Conservation (phyloP, 2,113 vertebrate genomes). For the Hoplias malabaricus region DNA sequence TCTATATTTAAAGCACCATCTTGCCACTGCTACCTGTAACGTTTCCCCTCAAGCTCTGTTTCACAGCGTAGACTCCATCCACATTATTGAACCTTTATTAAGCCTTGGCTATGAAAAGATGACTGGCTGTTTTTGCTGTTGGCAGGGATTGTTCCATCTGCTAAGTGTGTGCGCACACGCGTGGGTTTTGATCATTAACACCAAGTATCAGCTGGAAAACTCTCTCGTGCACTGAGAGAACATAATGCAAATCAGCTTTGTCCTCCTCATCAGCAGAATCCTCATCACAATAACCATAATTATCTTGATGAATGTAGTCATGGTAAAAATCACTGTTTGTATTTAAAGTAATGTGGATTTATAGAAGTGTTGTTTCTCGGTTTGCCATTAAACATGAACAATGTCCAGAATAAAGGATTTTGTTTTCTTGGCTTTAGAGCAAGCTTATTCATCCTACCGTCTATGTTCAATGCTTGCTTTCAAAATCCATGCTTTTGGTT, state of each 20-base stretch:
- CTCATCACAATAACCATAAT: constrained; percentile 33
- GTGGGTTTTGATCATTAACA: constrained; percentile 42
- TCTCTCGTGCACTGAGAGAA: constrained; percentile 14
- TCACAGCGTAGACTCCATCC: constrained; percentile 1
- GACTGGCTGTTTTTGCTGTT: constrained; percentile 5
- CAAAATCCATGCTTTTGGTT: background rate
- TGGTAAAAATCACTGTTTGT: constrained; percentile 17
- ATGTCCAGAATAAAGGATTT: background rate
- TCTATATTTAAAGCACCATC: constrained; percentile 4
- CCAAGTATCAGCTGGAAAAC: constrained; percentile 14
- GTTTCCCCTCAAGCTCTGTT: constrained; percentile 5
- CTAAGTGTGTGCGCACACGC: background rate
- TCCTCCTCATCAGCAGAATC: background rate
- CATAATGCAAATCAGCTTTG: constrained; percentile 37
- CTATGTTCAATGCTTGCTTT: constrained; percentile 2
- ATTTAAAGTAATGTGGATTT: constrained; percentile 20
- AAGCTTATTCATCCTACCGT: background rate
- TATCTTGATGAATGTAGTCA: constrained; percentile 31
- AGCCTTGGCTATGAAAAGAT: constrained; percentile 29
- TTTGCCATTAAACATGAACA: background rate
- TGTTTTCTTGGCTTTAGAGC: background rate
- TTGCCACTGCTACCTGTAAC: background rate
- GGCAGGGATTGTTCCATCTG: constrained; percentile 46
- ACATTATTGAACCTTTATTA: constrained; percentile 23
- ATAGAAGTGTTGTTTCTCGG: background rate